Base-by-base conservation (phyloP, 2,797 vertebrate genomes). In the Sebastes kiyomatsui region DNA sequence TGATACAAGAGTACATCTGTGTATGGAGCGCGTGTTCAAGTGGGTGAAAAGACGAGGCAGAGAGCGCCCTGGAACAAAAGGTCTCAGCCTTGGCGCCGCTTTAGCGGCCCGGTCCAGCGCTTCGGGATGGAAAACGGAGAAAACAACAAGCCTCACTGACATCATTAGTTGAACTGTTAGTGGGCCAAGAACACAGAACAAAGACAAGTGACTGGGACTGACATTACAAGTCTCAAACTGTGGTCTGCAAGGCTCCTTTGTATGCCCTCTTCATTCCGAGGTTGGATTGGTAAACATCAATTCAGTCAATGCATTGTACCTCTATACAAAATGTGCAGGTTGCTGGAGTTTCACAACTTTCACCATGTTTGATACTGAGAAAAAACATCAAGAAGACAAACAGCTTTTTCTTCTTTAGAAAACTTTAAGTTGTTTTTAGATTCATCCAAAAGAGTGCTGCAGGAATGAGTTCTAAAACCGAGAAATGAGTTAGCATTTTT, bases 51-150 rank as follows among this genome's bases (percentile, higher is more conserved):
- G 55, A 75, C 62, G 58, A 46, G 69, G 54, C 64, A 38, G 78
- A 86, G 61, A 88, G 88, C 35, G n/a, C 28, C n/a, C 32, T 62
- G 79, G 72, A 91, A 93, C 88, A 90, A 88, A 92, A 88, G 90
- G 89, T 83, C 88, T 25, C 4, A 62, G 76, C 78, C 88, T 79
- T 84, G 80, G 86, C 83, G 6, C 32, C 70, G 46, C 68, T 86
- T 73, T 66, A 65, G 73, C 1, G 11, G 55, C 8, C 56, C 5
- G 13, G 27, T 78, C 76, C 74, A 71, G 46, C 72, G 64, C 77
- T 81, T 69, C 27, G 4, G 67, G 59, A 65, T 4, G 54, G 68
- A 78, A 74, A 74, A 67, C 2, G 12, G 56, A 78, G 42, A 76
- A 64, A 81, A 85, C 73, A 80, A 77, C 46, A 32, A 75, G 74